A percentile compares a stretch with the other conserved stretches of the same genome.
Conservation (phyloP, 1,140 invertebrate genomes). For the Panulirus ornatus region DNA sequence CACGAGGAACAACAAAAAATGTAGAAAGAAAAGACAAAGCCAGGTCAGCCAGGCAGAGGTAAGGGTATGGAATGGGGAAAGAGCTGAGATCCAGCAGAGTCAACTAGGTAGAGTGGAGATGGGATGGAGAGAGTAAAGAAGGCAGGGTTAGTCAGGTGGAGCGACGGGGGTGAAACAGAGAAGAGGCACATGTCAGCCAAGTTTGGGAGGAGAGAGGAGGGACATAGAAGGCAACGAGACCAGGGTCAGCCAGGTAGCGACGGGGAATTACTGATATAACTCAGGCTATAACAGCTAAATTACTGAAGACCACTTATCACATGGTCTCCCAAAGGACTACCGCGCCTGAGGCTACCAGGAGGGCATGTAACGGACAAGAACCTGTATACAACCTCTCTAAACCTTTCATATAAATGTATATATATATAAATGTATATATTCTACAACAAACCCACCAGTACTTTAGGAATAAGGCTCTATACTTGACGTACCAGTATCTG, state of each 20-base stretch:
- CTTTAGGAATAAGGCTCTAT: no score
- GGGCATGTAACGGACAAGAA: neutral
- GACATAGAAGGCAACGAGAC: neutral
- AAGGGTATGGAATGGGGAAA: neutral
- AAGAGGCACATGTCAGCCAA: neutral
- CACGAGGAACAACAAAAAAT: no score
- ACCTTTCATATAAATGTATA: no score
- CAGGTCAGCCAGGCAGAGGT: constrained; percentile 3
- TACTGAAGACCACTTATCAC: constrained; percentile 23
- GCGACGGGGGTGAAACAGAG: neutral
- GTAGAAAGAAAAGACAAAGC: no score
- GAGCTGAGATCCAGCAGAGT: no score
- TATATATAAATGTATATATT: no score
- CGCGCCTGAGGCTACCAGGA: neutral
- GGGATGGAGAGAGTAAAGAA: neutral
- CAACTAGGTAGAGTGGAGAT: neutral
- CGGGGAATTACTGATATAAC: constrained; percentile 23
- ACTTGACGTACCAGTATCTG: no score
- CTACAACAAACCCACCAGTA: no score
- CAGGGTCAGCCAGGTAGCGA: constrained; percentile 2
- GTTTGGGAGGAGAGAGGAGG: neutral
- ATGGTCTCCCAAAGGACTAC: neutral
- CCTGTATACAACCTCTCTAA: no score
- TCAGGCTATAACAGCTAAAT: constrained; percentile 46
- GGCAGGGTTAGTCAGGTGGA: neutral